phyloP scores from a whole-genome alignment of 2,797 vertebrate species.

The Myoxocephalus aenaeus region DNA sequence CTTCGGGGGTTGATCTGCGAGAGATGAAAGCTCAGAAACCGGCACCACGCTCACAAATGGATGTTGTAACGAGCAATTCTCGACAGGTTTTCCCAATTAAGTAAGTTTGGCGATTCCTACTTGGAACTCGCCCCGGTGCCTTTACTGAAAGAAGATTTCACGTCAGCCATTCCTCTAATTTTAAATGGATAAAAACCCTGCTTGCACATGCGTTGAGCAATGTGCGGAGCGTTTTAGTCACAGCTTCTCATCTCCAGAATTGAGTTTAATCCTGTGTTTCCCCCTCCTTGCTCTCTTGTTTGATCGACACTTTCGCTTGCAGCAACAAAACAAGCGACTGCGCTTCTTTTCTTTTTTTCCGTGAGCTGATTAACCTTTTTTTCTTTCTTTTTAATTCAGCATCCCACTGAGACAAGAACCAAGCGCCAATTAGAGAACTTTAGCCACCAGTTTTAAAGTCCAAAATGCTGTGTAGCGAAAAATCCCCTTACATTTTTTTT shows the following conservation, averaged over 20 bases:
- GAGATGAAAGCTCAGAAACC: not conserved
- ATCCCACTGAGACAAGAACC: constrained; percentile 41
- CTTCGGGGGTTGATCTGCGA: not conserved
- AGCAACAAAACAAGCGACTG: constrained; percentile 33
- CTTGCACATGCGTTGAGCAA: not conserved
- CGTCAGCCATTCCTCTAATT: constrained; percentile 5
- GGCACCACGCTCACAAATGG: not conserved
- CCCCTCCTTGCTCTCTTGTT: constrained; percentile 21
- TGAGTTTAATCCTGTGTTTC: constrained; percentile 48
- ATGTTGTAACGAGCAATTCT: not conserved
- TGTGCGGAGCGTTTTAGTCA: constrained; percentile 39
- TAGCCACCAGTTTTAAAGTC: constrained; percentile 21
- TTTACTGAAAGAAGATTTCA: constrained; percentile 2
- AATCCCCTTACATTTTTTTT: constrained; percentile 33
- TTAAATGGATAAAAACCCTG: constrained; percentile 18
- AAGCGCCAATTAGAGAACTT: constrained; percentile 54
- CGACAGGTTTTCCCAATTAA: not conserved
- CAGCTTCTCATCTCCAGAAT: constrained; percentile 43
- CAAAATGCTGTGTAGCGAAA: constrained; percentile 49
- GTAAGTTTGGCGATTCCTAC: not conserved
- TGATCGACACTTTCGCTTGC: constrained; percentile 39
- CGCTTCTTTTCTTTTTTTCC: constrained; percentile 18
- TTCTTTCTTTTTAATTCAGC: constrained; percentile 4
- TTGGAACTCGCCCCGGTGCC: not conserved
- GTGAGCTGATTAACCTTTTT: constrained; percentile 58